phyloP scores from a whole-genome alignment of 30 jellyfish, hydroid and myxozoan species.

The Nemopilema nomurai region DNA sequence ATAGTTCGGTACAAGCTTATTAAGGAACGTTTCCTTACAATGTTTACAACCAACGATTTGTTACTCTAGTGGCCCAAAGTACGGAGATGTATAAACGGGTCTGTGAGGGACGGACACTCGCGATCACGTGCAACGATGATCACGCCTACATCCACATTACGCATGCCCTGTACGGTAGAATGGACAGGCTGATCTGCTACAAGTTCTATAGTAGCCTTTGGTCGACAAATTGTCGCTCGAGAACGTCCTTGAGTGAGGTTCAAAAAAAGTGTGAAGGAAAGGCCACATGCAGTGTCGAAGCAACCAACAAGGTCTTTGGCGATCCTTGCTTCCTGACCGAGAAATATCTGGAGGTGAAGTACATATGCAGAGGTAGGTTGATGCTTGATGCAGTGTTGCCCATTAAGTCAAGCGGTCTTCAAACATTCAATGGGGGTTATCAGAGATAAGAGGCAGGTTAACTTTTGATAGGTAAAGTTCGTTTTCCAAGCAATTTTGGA shows the following conservation, averaged over 20 bases:
- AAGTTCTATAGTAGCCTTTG: constrained; percentile 4
- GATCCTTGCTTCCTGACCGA: constrained; percentile 8
- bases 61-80: background rate
- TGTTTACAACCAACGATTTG: no score
- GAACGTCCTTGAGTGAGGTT: constrained; percentile 7
- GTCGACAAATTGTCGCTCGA: constrained; percentile 2
- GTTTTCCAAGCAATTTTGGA: no score
- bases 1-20: no score
- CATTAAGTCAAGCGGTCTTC: no score
- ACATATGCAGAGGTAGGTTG: constrained; percentile 13
- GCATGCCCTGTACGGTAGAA: constrained; percentile 11
- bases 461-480: no score
- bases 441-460: no score
- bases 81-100: background rate
- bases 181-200: background rate
- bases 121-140: background rate
- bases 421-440: no score
- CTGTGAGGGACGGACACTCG: background rate
- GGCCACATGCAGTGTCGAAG: background rate
- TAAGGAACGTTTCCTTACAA: no score
- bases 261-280: constrained; percentile 2
- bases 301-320: constrained; percentile 5
- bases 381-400: no score
- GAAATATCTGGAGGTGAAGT: background rate
- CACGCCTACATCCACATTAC: background rate